Base-by-base conservation (phyloP, 2,888 invertebrate genomes). In the Hypomecis punctinalis region DNA sequence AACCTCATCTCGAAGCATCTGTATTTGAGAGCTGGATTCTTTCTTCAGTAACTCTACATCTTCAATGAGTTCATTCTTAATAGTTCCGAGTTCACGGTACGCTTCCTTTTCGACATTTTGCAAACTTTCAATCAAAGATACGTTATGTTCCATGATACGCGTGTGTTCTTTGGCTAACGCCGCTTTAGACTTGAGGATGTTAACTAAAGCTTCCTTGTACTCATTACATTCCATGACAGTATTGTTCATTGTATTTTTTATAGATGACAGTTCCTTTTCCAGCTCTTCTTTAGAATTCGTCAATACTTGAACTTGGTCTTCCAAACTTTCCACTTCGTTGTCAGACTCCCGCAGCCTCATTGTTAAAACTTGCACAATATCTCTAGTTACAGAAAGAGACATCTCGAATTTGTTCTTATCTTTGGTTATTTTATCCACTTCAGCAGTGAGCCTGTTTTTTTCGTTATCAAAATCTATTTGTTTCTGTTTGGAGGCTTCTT, bases 341-440 rank as follows among this genome's bases (percentile, higher is more conserved):
- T 95, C 95, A 5, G 95, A 95, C 73, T 94, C 91, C 54, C 94
- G 87, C 56, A 95, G 79, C 13, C 95, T 86, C 81, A 91, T 90
- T 37, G 93, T 94, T 56, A 95, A 77, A 5, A 94, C 94, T 76
- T 94, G 93, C 10, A 95, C 94, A 52, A 94, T 94, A 65, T 94
- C 92, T 74, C 94, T 91, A 0, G 94, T 94, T 11, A 94, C 94
- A 39, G 88, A 90, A n/a, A 95, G 83, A n/a, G 94, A 94, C 76
- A 94, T 88, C 81, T 94, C 92, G 78, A 94, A 95, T 61, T 93
- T 90, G 63, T 89, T 91, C 69, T 94, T 94, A 66, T 95, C 94
- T 69, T 88, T 93, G 7, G 78, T 74, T 37, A 89, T 81, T 71
- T 86, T 89, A 54, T 93, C 91, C 33, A 94, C 78, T 72, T 94